Conservation (phyloP, 1,140 invertebrate genomes). For the Apolygus lucorum region DNA sequence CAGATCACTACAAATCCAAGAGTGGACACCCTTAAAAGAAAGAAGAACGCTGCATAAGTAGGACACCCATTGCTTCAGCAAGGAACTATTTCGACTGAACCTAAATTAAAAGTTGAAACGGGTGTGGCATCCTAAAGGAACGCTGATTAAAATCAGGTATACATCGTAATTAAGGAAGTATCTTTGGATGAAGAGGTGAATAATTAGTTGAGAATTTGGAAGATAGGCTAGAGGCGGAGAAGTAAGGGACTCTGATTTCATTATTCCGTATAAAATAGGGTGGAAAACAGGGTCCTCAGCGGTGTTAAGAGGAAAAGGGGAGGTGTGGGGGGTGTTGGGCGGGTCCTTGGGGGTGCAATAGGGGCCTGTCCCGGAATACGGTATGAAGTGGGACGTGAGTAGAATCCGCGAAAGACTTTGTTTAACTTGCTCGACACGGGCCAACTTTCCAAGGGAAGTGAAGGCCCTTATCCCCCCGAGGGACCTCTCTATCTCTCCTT, state of each 20-base stretch:
- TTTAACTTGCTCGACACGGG: conserved; percentile 17
- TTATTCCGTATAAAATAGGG: conserved; percentile 17
- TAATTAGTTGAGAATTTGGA: too few species aligned
- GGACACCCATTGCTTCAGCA: too few species aligned
- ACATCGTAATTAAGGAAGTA: too few species aligned
- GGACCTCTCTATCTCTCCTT: conserved; percentile 5
- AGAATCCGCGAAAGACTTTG: conserved; percentile 11
- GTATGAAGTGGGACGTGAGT: conserved; percentile 2
- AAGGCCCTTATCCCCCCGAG: conserved; percentile 15
- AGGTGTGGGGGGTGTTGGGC: neutral
- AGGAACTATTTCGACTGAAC: too few species aligned
- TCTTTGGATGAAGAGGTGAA: too few species aligned
- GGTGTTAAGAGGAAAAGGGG: neutral
- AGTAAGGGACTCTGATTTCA: neutral
- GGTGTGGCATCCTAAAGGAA: too few species aligned
- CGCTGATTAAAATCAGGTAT: too few species aligned
- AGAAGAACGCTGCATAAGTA: too few species aligned
- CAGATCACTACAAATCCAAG: too few species aligned
- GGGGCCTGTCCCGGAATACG: conserved; percentile 1
- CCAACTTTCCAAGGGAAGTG: neutral
- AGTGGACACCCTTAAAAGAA: too few species aligned
- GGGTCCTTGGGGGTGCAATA: neutral
- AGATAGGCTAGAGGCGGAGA: neutral
- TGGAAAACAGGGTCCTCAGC: conserved; percentile 15
- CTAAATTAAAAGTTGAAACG: too few species aligned